Conservation (phyloP, 2,113 vertebrate genomes). For the Theropithecus gelada region DNA sequence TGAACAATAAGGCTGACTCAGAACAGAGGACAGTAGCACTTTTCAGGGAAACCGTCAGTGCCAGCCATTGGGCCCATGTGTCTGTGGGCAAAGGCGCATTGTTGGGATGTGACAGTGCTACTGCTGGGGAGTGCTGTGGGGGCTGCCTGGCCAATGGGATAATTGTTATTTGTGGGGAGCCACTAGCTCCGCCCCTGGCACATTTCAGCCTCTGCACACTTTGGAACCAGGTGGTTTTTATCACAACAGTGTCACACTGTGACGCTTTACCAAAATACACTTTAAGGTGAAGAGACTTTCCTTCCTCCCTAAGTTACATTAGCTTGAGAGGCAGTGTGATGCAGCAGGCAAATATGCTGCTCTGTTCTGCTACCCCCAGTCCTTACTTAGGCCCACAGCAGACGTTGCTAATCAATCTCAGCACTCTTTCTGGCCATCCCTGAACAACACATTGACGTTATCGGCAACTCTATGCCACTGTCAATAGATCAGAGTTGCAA, state of each 20-base stretch:
- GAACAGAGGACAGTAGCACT: conserved; percentile 43
- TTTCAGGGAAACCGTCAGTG: conserved; percentile 43
- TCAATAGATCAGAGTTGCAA: no score
- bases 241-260: not conserved
- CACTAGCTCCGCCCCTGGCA: not conserved
- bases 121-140: not conserved
- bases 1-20: conserved; percentile 55
- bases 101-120: conserved; percentile 23
- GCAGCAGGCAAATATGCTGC: not conserved
- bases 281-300: not conserved
- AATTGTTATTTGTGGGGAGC: not conserved
- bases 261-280: not conserved
- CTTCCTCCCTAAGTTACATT: not conserved
- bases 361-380: not conserved
- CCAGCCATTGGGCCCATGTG: conserved; percentile 3
- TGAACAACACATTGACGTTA: not conserved
- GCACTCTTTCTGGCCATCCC: not conserved
- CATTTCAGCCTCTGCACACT: not conserved
- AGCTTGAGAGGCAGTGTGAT: not conserved
- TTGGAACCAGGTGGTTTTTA: not conserved
- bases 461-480: no score
- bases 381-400: not conserved
- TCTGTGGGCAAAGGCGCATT: conserved; percentile 62
- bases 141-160: not conserved
- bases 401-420: not conserved